Evolutionary conservation across 2,113 vertebrate genomes (phyloP).

Genomic region (Coptodon bakossiorum): DNA sequence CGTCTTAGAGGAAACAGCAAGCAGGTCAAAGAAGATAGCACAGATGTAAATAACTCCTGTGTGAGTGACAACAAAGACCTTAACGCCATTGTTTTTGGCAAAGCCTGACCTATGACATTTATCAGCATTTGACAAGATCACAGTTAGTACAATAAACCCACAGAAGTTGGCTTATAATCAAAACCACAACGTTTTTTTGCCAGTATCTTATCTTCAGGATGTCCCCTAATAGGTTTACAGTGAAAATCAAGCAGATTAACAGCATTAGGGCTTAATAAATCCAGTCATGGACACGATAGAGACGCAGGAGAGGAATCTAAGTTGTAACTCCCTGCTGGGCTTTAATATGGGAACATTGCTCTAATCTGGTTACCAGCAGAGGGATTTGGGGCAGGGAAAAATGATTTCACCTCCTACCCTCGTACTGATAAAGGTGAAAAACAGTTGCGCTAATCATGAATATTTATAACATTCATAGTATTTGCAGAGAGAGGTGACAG

Average conservation of each 20-base stretch:
- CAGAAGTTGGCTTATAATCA: background rate
- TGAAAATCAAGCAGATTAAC: conserved; percentile 57
- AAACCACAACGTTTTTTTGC: conserved; percentile 30
- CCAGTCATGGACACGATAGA: conserved; percentile 44
- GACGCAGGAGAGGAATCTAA: conserved; percentile 20
- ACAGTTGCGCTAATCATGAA: conserved; percentile 9
- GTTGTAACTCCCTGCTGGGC: conserved; percentile 37
- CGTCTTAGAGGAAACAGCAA: conserved; percentile 14
- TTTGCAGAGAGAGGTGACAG: background rate
- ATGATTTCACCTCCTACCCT: conserved; percentile 11
- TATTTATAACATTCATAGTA: background rate
- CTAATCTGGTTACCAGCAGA: conserved; percentile 50
- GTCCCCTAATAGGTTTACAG: conserved; percentile 59
- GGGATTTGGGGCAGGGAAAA: conserved; percentile 30
- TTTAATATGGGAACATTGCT: conserved; percentile 14
- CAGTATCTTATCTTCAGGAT: conserved; percentile 37
- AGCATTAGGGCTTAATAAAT: conserved; percentile 55
- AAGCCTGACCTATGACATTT: conserved; percentile 40
- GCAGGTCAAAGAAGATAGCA: conserved; percentile 36
- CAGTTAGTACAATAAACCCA: conserved; percentile 12
- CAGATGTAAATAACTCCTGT: conserved; percentile 44
- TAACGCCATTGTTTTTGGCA: conserved; percentile 57
- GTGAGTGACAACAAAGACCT: conserved; percentile 38
- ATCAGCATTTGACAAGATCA: conserved; percentile 57
- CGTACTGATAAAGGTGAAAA: conserved; percentile 21